Conservation (phyloP, 2,113 vertebrate species). For the Oncorhynchus clarkii region DNA sequence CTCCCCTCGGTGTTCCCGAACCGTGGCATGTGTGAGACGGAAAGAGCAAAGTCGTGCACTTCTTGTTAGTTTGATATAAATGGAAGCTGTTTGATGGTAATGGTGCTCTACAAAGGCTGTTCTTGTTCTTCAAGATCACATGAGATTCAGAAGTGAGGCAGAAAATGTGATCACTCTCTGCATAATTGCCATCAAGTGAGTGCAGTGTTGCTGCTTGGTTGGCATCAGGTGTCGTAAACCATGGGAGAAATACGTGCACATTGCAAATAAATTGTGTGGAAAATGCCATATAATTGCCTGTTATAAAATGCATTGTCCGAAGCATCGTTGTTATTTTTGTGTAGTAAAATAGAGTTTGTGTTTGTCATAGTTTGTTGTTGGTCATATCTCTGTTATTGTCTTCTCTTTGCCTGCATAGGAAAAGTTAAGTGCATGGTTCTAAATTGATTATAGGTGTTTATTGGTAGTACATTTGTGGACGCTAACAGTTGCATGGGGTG, state of each 20-base stretch:
- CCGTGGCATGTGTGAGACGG: no score
- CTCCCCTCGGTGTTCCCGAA: no score
- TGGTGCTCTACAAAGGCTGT: constrained; percentile 3
- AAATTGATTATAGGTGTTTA: constrained; percentile 10
- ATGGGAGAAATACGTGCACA: constrained; percentile 8
- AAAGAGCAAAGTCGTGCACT: no score
- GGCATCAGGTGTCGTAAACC: constrained; percentile 14
- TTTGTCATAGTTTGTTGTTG: background rate
- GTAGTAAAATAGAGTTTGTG: background rate
- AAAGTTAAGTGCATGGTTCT: constrained; percentile 54
- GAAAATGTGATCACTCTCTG: constrained; percentile 35
- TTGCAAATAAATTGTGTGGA: constrained; percentile 9
- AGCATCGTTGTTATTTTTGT: background rate
- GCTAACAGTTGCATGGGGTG: constrained; percentile 6
- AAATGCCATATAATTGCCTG: background rate
- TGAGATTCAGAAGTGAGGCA: constrained; percentile 20
- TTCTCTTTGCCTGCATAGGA: constrained; percentile 29
- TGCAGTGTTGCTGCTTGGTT: constrained; percentile 27
- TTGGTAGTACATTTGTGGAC: background rate
- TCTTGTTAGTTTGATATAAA: background rate
- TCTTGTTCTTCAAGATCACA: constrained; percentile 20
- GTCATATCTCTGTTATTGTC: background rate
- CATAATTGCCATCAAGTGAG: constrained; percentile 23
- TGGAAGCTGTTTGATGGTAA: constrained; percentile 9
- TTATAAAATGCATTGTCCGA: background rate